Conservation (phyloP, 2,888 invertebrate genomes). For the Cantharis nigra region DNA sequence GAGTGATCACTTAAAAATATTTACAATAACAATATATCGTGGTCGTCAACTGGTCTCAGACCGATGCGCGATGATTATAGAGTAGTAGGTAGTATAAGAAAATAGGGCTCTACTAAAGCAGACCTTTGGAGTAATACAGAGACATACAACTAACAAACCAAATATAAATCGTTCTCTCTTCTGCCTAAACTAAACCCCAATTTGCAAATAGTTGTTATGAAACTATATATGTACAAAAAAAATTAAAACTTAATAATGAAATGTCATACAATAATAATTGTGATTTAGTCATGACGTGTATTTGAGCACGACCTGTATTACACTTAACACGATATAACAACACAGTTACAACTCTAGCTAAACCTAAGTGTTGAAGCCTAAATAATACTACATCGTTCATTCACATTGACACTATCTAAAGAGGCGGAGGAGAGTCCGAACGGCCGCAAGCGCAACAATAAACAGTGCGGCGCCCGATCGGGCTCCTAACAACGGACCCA, state of each 20-base stretch:
- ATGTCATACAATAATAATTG: slow-evolving; percentile 50
- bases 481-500: slow-evolving; percentile 34
- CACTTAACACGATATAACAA: slow-evolving; percentile 58
- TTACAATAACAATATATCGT: slow-evolving; percentile 57
- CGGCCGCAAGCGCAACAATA: slow-evolving; percentile 37
- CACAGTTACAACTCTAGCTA: slow-evolving; percentile 58
- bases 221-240: slow-evolving; percentile 49
- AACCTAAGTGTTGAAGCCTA: slow-evolving; percentile 58
- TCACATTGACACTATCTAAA: slow-evolving; percentile 43
- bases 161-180: slow-evolving; percentile 16
- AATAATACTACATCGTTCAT: slow-evolving; percentile 54
- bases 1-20: slow-evolving; percentile 58
- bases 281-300: slow-evolving; percentile 54
- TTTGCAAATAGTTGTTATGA: slow-evolving; percentile 29
- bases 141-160: slow-evolving; percentile 36
- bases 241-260: slow-evolving; percentile 38
- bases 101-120: slow-evolving; percentile 55
- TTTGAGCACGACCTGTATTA: slow-evolving; percentile 55
- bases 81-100: slow-evolving; percentile 43
- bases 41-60: slow-evolving; percentile 55
- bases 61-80: slow-evolving; percentile 49
- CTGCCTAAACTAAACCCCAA: slow-evolving; percentile 9
- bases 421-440: slow-evolving; percentile 30
- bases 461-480: slow-evolving; percentile 36
- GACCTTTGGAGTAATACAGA: slow-evolving; percentile 37